phyloP scores from a whole-genome alignment of 2,113 vertebrate species.

The Megaleporinus macrocephalus region DNA sequence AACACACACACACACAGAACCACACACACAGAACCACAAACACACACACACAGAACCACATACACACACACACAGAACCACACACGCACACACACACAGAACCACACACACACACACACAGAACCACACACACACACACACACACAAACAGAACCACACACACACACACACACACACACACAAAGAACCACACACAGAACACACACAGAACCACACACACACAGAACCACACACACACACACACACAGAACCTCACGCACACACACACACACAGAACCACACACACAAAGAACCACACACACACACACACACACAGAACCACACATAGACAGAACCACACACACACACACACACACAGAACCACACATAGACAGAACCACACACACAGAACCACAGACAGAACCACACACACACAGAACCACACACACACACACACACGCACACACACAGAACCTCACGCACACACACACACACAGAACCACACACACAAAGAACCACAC shows the following conservation, averaged over 20 bases:
- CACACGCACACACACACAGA: constrained; percentile 15
- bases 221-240: constrained; percentile 11
- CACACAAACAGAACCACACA: no score
- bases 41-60: constrained; percentile 18
- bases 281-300: no score
- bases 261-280: constrained; percentile 11
- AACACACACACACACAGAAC: constrained; percentile 11
- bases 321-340: no score
- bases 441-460: no score
- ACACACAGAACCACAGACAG: constrained; percentile 21
- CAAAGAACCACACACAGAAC: no score
- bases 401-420: constrained; percentile 8
- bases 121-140: constrained; percentile 13
- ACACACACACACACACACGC: constrained; percentile 21
- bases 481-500: no score
- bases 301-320: constrained; percentile 22
- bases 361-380: no score
- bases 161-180: constrained; percentile 2
- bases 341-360: constrained; percentile 21
- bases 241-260: no score
- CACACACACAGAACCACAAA: no score
- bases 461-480: constrained; percentile 1
- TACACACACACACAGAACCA: constrained; percentile 15
- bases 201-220: no score
- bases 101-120: constrained; percentile 7